phyloP scores from a whole-genome alignment of 1,140 invertebrate genomes.

The Antheraea mylitta region DNA sequence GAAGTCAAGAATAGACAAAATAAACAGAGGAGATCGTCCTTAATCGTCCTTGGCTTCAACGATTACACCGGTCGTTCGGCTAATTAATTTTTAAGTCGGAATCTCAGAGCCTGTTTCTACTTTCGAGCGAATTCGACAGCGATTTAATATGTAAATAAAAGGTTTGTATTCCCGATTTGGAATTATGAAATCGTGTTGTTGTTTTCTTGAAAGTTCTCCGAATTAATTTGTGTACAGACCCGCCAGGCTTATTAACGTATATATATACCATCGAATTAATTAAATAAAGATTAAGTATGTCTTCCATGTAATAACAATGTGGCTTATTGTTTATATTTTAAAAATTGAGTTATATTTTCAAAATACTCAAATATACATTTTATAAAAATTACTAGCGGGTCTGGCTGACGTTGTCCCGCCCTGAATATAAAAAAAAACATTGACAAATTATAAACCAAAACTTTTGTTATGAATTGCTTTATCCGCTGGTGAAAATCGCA shows the following conservation, averaged over 20 bases:
- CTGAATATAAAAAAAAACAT: too few relatives aligned
- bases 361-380: too few relatives aligned
- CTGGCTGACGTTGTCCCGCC: too few relatives aligned
- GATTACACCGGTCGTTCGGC: constrained; percentile 77
- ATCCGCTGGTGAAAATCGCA: too few relatives aligned
- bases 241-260: background rate
- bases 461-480: too few relatives aligned
- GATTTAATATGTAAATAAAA: constrained; percentile 65
- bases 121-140: constrained; percentile 60
- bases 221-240: constrained; percentile 25
- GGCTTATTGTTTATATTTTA: too few relatives aligned
- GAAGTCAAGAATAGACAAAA: constrained; percentile 43
- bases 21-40: constrained; percentile 33
- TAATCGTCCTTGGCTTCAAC: constrained; percentile 63
- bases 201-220: constrained; percentile 9
- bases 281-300: background rate
- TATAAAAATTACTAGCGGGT: too few relatives aligned
- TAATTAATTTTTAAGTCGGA: constrained; percentile 79
- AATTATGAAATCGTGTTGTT: constrained; percentile 24
- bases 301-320: too few relatives aligned
- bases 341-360: too few relatives aligned
- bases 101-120: constrained; percentile 55
- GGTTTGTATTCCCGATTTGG: constrained; percentile 31
- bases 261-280: background rate
- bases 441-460: too few relatives aligned